phyloP scores from a whole-genome alignment of 2,888 invertebrate species.

The Philonicus albiceps region DNA sequence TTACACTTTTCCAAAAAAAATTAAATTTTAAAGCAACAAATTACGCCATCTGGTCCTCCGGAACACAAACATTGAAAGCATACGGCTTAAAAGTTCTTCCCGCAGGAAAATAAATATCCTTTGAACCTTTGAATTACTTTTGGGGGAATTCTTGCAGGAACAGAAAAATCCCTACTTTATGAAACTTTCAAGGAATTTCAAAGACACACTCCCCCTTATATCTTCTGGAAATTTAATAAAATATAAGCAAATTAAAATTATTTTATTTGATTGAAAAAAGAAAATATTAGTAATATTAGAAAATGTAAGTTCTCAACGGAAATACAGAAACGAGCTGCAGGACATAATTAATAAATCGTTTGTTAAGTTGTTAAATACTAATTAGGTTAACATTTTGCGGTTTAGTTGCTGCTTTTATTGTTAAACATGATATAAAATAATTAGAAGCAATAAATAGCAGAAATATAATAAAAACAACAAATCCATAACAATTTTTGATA shows the following conservation, averaged over 20 bases:
- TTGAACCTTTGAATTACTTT: background rate
- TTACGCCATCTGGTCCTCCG: background rate
- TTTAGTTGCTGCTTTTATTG: too few relatives aligned
- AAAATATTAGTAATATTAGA: too few relatives aligned
- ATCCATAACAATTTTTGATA: too few relatives aligned
- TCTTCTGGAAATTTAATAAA: background rate
- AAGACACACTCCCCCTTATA: background rate
- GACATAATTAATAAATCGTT: too few relatives aligned
- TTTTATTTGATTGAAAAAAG: background rate
- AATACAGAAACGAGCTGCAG: too few relatives aligned
- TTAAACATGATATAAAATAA: too few relatives aligned
- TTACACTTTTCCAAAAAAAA: background rate
- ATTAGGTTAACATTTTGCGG: too few relatives aligned
- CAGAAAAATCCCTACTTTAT: background rate
- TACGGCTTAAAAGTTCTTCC: background rate
- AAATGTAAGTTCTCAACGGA: too few relatives aligned
- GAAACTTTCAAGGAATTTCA: background rate
- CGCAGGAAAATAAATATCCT: background rate
- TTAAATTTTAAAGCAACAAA: background rate
- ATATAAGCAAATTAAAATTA: background rate
- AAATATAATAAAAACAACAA: too few relatives aligned
- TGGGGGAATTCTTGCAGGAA: background rate
- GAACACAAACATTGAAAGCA: background rate
- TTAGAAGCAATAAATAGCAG: too few relatives aligned
- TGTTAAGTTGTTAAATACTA: too few relatives aligned